Conservation (phyloP, 2,797 vertebrate species). For the Gymnoscopelus microlampas region DNA sequence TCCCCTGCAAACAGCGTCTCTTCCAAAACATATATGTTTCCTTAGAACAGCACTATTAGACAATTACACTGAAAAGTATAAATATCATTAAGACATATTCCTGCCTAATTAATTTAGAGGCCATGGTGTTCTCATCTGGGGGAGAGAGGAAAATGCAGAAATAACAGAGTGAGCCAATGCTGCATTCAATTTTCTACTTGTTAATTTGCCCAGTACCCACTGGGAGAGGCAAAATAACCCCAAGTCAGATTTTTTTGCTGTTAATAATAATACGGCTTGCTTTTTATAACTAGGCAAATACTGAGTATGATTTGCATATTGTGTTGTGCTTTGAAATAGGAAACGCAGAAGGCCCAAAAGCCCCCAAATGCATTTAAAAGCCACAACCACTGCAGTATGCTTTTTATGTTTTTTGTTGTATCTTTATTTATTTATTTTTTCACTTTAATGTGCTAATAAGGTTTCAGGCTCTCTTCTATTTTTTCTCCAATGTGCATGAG, state of each 20-base stretch:
- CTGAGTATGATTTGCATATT: constrained; percentile 77
- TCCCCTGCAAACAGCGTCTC: constrained; percentile 63
- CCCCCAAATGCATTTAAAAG: constrained; percentile 72
- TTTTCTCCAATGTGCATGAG: constrained; percentile 15
- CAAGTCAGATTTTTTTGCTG: constrained; percentile 75
- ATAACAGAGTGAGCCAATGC: constrained; percentile 58
- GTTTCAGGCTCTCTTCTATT: constrained; percentile 51
- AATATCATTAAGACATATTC: constrained; percentile 83
- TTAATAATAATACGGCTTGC: constrained; percentile 81
- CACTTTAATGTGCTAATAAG: constrained; percentile 69
- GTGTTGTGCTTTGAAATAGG: constrained; percentile 55
- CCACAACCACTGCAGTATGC: constrained; percentile 39
- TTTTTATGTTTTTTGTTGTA: constrained; percentile 53
- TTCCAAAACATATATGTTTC: constrained; percentile 72
- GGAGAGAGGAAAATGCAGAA: constrained; percentile 66
- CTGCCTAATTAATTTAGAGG: constrained; percentile 82
- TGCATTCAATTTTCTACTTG: constrained; percentile 74
- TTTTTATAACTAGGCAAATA: constrained; percentile 80
- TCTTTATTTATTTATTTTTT: constrained; percentile 15
- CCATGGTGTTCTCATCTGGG: constrained; percentile 65
- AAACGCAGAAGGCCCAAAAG: constrained; percentile 55
- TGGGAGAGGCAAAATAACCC: constrained; percentile 84
- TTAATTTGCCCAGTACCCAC: constrained; percentile 75
- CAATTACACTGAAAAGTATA: constrained; percentile 79
- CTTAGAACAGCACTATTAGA: constrained; percentile 74